A percentile compares a stretch with the other conserved stretches of the same genome.
Evolutionary conservation across 1,140 invertebrate species (phyloP).

Genomic region (Drosophila pseudoananassae): DNA sequence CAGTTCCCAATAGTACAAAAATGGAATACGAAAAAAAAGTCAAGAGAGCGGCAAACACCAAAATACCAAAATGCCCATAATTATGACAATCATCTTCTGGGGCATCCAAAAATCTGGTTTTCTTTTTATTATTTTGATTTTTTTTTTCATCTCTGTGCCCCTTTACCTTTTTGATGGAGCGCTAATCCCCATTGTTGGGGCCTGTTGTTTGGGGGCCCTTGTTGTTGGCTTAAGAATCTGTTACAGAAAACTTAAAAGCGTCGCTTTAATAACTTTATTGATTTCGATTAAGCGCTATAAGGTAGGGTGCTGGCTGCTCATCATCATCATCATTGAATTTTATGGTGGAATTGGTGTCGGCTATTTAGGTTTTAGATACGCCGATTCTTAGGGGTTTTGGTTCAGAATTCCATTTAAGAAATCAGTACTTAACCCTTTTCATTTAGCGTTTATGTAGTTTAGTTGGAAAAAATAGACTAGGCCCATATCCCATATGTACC

Average conservation of each 20-base stretch:
- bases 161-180: constrained; percentile 28
- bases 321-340: constrained; percentile 5
- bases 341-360: neutral
- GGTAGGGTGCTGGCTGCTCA: constrained; percentile 41
- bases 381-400: neutral
- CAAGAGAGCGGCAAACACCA: constrained; percentile 70
- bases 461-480: too few relatives aligned
- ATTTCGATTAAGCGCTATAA: constrained; percentile 83
- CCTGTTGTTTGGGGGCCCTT: constrained; percentile 59
- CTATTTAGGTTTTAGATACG: constrained; percentile 10
- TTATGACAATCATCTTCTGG: constrained; percentile 77
- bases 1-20: neutral
- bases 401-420: too few relatives aligned
- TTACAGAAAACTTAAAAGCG: constrained; percentile 82
- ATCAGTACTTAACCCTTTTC: too few relatives aligned
- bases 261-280: constrained; percentile 82
- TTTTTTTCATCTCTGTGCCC: neutral
- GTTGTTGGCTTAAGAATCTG: constrained; percentile 80
- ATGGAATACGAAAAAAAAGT: neutral
- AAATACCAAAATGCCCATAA: constrained; percentile 81
- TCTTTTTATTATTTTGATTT: neutral
- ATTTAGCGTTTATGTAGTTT: too few relatives aligned
- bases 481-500: too few relatives aligned
- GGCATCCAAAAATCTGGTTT: constrained; percentile 14
- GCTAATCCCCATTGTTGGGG: constrained; percentile 49